A percentile compares a stretch with the other conserved stretches of the same genome.
phyloP scores from a whole-genome alignment of 2,888 invertebrate species.

The Lobophora halterata region DNA sequence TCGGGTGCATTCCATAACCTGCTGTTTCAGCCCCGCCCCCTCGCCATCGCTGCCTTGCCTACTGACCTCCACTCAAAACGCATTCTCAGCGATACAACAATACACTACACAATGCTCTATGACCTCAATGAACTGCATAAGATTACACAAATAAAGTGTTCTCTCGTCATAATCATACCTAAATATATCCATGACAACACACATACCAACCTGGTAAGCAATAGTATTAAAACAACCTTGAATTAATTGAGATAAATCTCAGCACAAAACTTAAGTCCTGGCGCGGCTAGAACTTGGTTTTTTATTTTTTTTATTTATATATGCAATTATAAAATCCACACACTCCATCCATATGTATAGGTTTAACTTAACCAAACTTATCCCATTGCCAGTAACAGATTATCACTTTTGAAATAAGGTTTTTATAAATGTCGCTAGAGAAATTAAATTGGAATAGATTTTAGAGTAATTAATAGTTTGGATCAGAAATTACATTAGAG shows the following conservation, averaged over 20 bases:
- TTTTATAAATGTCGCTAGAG: too few relatives aligned
- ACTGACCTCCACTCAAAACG: slow-evolving; percentile 51
- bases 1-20: slow-evolving; percentile 22
- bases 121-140: slow-evolving; percentile 44
- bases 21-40: slow-evolving; percentile 21
- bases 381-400: too few relatives aligned
- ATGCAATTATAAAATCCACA: too few relatives aligned
- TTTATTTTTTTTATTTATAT: too few relatives aligned
- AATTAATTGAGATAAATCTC: slow-evolving; percentile 8
- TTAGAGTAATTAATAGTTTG: too few relatives aligned
- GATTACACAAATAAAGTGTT: slow-evolving; percentile 20
- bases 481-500: too few relatives aligned
- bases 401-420: too few relatives aligned
- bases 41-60: slow-evolving; percentile 28
- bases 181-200: slow-evolving; percentile 30
- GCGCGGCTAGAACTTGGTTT: too few relatives aligned
- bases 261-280: too few relatives aligned
- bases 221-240: slow-evolving; percentile 20
- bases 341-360: too few relatives aligned
- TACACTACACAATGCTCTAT: slow-evolving; percentile 45
- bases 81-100: slow-evolving; percentile 43
- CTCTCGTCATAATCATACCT: slow-evolving; percentile 29
- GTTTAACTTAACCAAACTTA: too few relatives aligned
- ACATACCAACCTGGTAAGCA: slow-evolving; percentile 5
- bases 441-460: too few relatives aligned